A percentile compares a stretch with the other conserved stretches of the same genome.
phyloP scores from a whole-genome alignment of 2,113 vertebrate genomes.

The Misgurnus mizolepis region DNA sequence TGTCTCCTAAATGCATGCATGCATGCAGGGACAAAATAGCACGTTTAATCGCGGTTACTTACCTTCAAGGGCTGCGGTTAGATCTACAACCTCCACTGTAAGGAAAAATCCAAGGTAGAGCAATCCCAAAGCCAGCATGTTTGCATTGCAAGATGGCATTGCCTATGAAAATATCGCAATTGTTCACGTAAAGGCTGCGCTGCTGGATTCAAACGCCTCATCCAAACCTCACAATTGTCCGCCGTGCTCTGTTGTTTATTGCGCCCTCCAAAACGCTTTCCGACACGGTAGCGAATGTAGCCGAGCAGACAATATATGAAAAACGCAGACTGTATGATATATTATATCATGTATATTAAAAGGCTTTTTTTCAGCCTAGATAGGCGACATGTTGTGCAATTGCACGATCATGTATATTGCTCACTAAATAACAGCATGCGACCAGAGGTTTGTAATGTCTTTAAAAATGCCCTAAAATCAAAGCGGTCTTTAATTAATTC shows the following conservation, averaged over 20 bases:
- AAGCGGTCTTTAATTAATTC: conserved; percentile 50
- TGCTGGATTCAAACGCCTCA: conserved; percentile 65
- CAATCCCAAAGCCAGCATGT: conserved; percentile 73
- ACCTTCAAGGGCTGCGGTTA: conserved; percentile 69
- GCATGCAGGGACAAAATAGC: conserved; percentile 56
- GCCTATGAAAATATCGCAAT: conserved; percentile 62
- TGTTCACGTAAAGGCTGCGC: conserved; percentile 64
- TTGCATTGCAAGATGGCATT: conserved; percentile 69
- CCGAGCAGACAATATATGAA: conserved; percentile 29
- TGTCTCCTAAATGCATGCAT: conserved; percentile 33
- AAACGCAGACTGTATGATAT: conserved; percentile 1
- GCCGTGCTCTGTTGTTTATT: conserved; percentile 58
- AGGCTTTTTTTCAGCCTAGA: conserved; percentile 56
- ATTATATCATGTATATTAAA: conserved; percentile 37
- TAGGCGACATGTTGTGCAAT: conserved; percentile 65
- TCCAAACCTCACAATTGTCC: conserved; percentile 65
- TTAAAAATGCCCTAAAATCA: conserved; percentile 10
- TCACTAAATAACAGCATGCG: conserved; percentile 25
- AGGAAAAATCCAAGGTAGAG: conserved; percentile 73
- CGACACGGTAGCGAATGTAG: conserved; percentile 49
- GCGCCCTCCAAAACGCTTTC: conserved; percentile 60
- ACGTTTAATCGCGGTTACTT: conserved; percentile 59
- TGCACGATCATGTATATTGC: conserved; percentile 63
- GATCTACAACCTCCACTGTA: conserved; percentile 66
- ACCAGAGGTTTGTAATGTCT: not conserved